phyloP scores from a whole-genome alignment of 2,797 vertebrate species.

The Gadopsis marmoratus region DNA sequence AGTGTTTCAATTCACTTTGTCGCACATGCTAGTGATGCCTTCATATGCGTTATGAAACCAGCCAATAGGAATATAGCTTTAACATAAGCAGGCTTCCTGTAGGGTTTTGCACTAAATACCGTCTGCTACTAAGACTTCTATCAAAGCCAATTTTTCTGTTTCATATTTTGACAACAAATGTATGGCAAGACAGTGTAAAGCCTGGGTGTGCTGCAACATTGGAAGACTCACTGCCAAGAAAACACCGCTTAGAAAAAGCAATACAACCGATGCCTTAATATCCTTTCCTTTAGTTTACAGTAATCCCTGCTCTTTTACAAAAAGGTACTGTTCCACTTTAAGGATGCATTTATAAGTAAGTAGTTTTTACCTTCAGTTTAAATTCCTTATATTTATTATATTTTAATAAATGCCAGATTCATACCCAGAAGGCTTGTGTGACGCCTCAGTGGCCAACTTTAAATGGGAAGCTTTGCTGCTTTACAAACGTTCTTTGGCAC shows the following conservation, averaged over 20 bases:
- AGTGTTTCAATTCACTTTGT: constrained; percentile 28
- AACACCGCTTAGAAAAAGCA: constrained; percentile 42
- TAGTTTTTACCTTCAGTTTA: constrained; percentile 43
- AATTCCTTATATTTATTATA: constrained; percentile 41
- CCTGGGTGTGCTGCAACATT: constrained; percentile 12
- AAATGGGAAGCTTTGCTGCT: constrained; percentile 61
- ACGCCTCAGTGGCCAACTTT: constrained; percentile 31
- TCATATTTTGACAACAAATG: constrained; percentile 35
- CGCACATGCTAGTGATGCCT: constrained; percentile 34
- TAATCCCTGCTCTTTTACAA: constrained; percentile 3
- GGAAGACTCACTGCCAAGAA: constrained; percentile 57
- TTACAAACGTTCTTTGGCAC: constrained; percentile 36
- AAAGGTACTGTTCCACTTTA: constrained; percentile 46
- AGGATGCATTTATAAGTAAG: constrained; percentile 15
- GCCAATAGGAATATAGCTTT: constrained; percentile 43
- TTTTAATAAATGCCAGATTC: constrained; percentile 48
- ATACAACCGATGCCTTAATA: constrained; percentile 69
- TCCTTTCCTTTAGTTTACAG: constrained; percentile 42
- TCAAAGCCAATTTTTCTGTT: constrained; percentile 12
- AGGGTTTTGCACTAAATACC: constrained; percentile 51
- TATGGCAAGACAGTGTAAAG: constrained; percentile 8
- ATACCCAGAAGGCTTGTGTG: constrained; percentile 32
- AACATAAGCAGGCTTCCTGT: constrained; percentile 35
- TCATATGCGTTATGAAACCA: constrained; percentile 34
- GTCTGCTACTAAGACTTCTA: constrained; percentile 19